Evolutionary conservation across 2,888 invertebrate species (phyloP).

Genomic region (Diaphora mendica): DNA sequence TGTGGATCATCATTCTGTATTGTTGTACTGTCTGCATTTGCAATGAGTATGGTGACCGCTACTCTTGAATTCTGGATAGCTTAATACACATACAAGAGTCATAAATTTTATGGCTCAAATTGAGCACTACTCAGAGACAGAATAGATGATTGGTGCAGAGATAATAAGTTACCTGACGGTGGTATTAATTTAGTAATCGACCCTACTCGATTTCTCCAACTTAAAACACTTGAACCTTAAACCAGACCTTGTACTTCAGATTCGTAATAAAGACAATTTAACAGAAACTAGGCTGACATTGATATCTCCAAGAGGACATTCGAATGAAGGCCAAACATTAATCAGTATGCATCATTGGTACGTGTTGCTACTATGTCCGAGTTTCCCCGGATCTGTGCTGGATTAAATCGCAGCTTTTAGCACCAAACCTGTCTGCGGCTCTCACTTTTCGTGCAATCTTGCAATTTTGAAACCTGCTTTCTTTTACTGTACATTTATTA

Average conservation of each 20-base stretch:
- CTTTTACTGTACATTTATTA: conserved; percentile 5
- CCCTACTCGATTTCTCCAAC: neutral
- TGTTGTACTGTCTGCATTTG: no score
- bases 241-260: neutral
- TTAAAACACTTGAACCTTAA: neutral
- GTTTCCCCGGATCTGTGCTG: conserved; percentile 22
- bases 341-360: conserved; percentile 19
- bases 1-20: no score
- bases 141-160: no score
- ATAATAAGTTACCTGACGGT: neutral
- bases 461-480: conserved; percentile 17
- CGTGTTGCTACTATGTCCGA: conserved; percentile 11
- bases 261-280: neutral
- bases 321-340: conserved; percentile 4
- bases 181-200: neutral
- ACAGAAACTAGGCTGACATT: neutral
- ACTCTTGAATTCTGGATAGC: no score
- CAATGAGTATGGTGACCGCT: no score
- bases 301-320: conserved; percentile 1
- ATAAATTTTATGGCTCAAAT: no score
- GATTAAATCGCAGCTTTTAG: conserved; percentile 4
- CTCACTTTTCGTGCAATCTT: conserved; percentile 25
- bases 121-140: no score
- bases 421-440: conserved; percentile 14
- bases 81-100: no score